Percentiles rank a stretch among this genome's conserved stretches.
phyloP scores from a whole-genome alignment of 2,113 vertebrate species.

The Meles meles region DNA sequence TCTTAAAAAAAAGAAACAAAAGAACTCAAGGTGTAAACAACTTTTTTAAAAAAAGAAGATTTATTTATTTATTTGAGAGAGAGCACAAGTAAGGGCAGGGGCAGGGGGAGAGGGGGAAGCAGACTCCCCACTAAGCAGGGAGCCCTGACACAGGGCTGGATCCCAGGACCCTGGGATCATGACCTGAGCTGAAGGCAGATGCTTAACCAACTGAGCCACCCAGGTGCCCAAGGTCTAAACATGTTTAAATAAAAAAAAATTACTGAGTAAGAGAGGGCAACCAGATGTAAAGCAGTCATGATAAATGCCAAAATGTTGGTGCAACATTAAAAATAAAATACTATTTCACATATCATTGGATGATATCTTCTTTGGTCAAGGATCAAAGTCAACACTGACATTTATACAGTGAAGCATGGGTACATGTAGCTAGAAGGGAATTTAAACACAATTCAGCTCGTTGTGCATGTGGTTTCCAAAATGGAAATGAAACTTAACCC shows the following conservation, averaged over 20 bases:
- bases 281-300: not conserved
- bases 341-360: not conserved
- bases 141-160: fast-evolving
- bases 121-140: not conserved
- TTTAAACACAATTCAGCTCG: not conserved
- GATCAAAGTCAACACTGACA: conserved; percentile 40
- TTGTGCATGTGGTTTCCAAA: not conserved
- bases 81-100: not conserved
- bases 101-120: not conserved
- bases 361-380: conserved; percentile 30
- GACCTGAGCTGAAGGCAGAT: not conserved
- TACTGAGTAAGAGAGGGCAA: not conserved
- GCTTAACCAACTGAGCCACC: not conserved
- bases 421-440: conserved; percentile 22
- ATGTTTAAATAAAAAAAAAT: not conserved
- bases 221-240: not conserved
- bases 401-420: not conserved
- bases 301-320: not conserved
- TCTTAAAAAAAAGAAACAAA: too few species aligned
- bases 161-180: not conserved
- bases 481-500: not conserved
- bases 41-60: not conserved
- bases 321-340: conserved; percentile 3
- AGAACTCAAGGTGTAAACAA: not conserved
- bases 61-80: not conserved